Base-by-base conservation (phyloP, 2,888 invertebrate species). In the Tanytarsus gracilentus region DNA sequence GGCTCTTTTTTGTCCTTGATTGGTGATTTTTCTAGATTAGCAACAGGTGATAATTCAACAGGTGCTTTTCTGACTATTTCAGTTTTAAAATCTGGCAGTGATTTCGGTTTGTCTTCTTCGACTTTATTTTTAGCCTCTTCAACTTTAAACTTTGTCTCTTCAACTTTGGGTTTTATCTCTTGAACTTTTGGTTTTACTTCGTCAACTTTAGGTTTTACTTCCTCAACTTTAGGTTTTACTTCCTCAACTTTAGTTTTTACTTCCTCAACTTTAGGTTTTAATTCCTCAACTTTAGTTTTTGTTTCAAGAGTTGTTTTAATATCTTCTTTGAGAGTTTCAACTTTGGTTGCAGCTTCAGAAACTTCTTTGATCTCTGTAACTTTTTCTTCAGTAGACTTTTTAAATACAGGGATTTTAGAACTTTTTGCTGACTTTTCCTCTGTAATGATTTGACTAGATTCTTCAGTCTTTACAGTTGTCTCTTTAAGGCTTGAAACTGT, bases 391-490 rank as follows among this genome's bases (percentile, higher is more conserved):
- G 63, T 63, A 48, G 59, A 25, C 51, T 50, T 62, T 40, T 61
- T 49, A 36, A 51, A 60, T 56, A 55, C 60, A 66, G 58, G 65
- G 62, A 64, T 71, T 66, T 59, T 64, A 62, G 29, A 64, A 40
- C 36, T 36, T 56, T 27, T 21, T 63, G 62, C 11, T 59, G 39
- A 25, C 48, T 40, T 23, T 61, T 63, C 11, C 61, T 48, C 9
- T 55, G 61, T 49, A 62, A 56, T 30, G 61, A 48, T 2, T 49
- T 56, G 25, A 39, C 14, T 25, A 36, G 36, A 36, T 39, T 53
- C 33, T 27, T 50, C 58, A 55, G 64, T 65, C 63, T 69, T 69
- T 33, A 71, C 67, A 30, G 71, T 52, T 25, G 27, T 40, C 39
- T 62, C 36, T 39, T 51, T 55, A 27, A 21, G 25, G 27, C 16